phyloP scores from a whole-genome alignment of 1,140 invertebrate genomes.

The Harpegnathos saltator region DNA sequence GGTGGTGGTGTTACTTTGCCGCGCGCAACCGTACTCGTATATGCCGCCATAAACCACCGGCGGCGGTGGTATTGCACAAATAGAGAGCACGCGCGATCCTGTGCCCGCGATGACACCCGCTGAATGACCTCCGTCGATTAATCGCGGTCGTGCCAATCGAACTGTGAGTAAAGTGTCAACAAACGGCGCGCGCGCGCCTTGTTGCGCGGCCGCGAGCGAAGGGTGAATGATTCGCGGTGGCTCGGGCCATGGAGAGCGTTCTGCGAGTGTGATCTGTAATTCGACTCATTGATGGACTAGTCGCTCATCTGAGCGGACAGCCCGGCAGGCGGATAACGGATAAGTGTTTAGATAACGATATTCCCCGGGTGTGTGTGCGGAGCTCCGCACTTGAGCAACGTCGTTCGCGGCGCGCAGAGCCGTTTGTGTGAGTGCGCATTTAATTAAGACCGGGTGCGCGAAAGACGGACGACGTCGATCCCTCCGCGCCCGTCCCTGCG shows the following conservation, averaged over 20 bases:
- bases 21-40: constrained; percentile 26
- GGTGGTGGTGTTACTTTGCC: not conserved
- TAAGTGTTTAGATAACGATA: too few species aligned
- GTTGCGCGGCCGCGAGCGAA: constrained; percentile 5
- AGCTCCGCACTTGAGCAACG: too few species aligned
- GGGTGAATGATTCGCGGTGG: not conserved
- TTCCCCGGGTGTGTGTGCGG: too few species aligned
- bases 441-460: constrained; percentile 45
- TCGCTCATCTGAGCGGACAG: too few species aligned
- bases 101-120: constrained; percentile 34
- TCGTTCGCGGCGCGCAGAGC: too few species aligned
- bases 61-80: constrained; percentile 42
- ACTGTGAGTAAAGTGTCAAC: constrained; percentile 63
- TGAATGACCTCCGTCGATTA: constrained; percentile 54
- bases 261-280: too few species aligned
- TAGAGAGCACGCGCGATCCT: constrained; percentile 29
- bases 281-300: too few species aligned
- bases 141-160: constrained; percentile 60
- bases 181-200: constrained; percentile 6
- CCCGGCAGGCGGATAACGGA: too few species aligned
- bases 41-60: constrained; percentile 1
- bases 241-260: not conserved
- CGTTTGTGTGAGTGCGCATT: constrained; percentile 55
- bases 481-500: not conserved
- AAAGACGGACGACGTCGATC: constrained; percentile 4